Evolutionary conservation across 2,888 invertebrate genomes (phyloP), one percentile per base, ranked within the genome.

Genomic region (Emmelina monodactyla): DNA sequence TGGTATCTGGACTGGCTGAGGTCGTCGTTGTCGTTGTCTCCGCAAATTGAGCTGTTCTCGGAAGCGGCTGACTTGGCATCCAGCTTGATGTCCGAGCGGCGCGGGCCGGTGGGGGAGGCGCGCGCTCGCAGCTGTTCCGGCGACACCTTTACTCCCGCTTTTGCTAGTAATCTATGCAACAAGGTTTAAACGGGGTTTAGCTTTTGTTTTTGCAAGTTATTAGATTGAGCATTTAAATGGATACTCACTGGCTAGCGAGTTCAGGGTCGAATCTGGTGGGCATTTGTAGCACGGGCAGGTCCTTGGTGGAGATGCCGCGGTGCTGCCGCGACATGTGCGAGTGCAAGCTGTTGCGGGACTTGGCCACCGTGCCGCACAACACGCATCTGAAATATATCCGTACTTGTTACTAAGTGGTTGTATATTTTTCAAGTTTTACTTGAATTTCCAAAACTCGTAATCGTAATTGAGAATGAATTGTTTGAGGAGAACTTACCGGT

Each of bases 261-360:
- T 93, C 93, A 0, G 94, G 94, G 69, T 94, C 93, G 64, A 94
- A 94, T 14, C 93, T 88, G 40, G 92, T 91, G 14, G 94, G 94
- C 94, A 94, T 94, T 40, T 94, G 94, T 45, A 94, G 76, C 29
- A 94, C 94, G 7, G 94, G 94, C 51, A 94, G 80, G 67, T 94
- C 94, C 79, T 94, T 94, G 51, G 94, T 94, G 60, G 92, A 92
- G 61, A 94, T 94, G 43, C 94, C 94, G 38, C 94, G 87, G 68
- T 94, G 94, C 61, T 94, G 94, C 32, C 94, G 86, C 39, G 92
- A 92, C 94, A 94, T 94, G 71, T 94, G 94, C 38, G 94, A 94
- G 76, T 94, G 94, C 35, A 94, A 82, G 0, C 93, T 93, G 72
- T 94, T 94, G 46, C 94, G 85, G 0, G 92, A 93, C 70, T 94